Evolutionary conservation across 2,888 invertebrate genomes (phyloP), one percentile per base, ranked within the genome.

Genomic region (Eustalomyia histrio): DNA sequence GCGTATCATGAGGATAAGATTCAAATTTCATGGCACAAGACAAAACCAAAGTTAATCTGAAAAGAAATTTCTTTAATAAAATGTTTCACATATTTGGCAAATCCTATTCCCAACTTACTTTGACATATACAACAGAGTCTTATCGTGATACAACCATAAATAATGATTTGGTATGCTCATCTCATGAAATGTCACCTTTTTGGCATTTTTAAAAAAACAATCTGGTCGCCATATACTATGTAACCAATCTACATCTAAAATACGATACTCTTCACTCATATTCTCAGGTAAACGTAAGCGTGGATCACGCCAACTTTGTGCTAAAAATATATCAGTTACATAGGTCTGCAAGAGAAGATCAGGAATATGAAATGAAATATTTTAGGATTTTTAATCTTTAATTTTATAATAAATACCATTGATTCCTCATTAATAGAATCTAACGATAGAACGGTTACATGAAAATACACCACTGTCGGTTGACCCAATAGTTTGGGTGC

Each of bases 371-470:
- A 29, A 21, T 21, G 21, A 29, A 29, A 6, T 29, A 29, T 29
- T 29, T n/a, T 6, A 29, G 7, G 29, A 29, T 29, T 33, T 21
- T 9, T 74, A 17, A 17, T 63, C 9, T 29, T 47, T 43, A 16
- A 24, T 12, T 63, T 24, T 14, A 14, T 21, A 3, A 43, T 53
- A 24, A 58, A 61, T 84, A 89, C 90, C 97, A 98, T 98, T 55
- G 97, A 97, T 90, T 97, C 97, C 90, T 97, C 98, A 88, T 97
- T 97, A 84, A 98, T 97, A n/a, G 97, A 97, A 91, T 97, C 97
- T 85, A 97, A 91, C 61, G 97, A 97, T 79, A 97, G 91, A 1
- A 97, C 97, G 9, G 97, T 97, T 64, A 97, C 97, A 88, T 97
- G 97, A 87, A 97, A 97, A 89, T 97, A 96, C 50, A 97, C 97